Base-by-base conservation (phyloP, 2,888 invertebrate genomes). In the Idaea aversata region DNA sequence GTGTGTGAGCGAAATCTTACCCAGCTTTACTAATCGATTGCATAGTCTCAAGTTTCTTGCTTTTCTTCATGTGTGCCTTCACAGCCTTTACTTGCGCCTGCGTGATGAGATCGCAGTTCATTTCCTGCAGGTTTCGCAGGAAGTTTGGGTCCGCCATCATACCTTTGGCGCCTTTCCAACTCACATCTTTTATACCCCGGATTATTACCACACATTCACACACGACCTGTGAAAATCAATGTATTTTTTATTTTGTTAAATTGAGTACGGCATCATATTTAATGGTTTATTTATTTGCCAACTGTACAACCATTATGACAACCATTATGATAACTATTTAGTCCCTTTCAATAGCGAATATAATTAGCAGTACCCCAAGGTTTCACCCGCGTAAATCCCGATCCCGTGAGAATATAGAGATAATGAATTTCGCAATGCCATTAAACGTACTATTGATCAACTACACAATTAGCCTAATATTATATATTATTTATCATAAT, bases 61-160 rank as follows among this genome's bases (percentile, higher is more conserved):
- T 90, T 72, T 93, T 93, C 82, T 96, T 96, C 94, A 97, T 94
- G 79, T 97, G 96, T 0, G 94, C 90, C 70, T 95, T 95, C 7
- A 96, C 95, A 0, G 94, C 94, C 73, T 95, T 95, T 15, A 96
- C 95, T 82, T 97, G 97, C 13, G 93, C 93, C 72, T 94, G 93
- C 0, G 97, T 96, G 68, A 97, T 95, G 5, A 94, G 93, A 77
- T 97, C 96, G 77, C 95, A 97, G 82, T 98, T 97, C 96, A 98
- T 96, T 85, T 98, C 97, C 87, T 96, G 96, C 57, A 98, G 92
- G 64, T 94, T 94, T 63, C 94, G 93, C 57, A 98, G 86, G 87
- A 98, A 98, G 85, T 95, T 96, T 0, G 97, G 96, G 81, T 98
- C 98, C 0, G 97, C 95, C 98, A 98, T 98, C 96, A 98, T 97